Conservation (phyloP, 2,113 vertebrate genomes). For the Empidonax traillii region DNA sequence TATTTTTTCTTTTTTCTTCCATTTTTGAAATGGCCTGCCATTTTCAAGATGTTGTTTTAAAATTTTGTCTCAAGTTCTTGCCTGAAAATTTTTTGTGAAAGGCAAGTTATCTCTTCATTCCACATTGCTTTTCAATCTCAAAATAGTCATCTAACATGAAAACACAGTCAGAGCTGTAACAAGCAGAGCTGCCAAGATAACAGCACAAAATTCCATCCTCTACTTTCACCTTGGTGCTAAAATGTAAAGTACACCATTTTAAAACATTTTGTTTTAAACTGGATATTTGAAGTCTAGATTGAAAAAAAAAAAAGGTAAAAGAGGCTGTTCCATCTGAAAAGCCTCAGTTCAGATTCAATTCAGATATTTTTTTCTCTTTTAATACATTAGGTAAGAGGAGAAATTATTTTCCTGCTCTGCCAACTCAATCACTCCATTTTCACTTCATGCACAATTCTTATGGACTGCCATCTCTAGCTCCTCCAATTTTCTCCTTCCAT, state of each 20-base stretch:
- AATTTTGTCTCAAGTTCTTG: background rate
- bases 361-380: background rate
- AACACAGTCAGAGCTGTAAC: conserved; percentile 7
- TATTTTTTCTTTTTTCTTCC: background rate
- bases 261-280: background rate
- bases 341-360: background rate
- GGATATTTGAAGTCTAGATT: background rate
- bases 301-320: background rate
- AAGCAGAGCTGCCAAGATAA: conserved; percentile 36
- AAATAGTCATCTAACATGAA: conserved; percentile 38
- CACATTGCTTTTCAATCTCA: background rate
- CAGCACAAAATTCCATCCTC: conserved; percentile 10
- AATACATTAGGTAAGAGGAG: background rate
- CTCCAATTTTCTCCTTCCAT: background rate
- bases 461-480: background rate
- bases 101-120: conserved; percentile 5
- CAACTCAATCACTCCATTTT: background rate
- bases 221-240: conserved; percentile 9
- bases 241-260: background rate
- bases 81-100: background rate
- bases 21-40: background rate
- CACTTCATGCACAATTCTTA: background rate
- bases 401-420: background rate
- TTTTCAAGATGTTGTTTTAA: background rate
- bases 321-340: background rate